Percentiles rank a stretch among this genome's conserved stretches.
These are phyloP conservation scores for Thamnophis sirtalis DNA, from an alignment of 2,113 vertebrate species.

Conservation along the genomic window DNA sequence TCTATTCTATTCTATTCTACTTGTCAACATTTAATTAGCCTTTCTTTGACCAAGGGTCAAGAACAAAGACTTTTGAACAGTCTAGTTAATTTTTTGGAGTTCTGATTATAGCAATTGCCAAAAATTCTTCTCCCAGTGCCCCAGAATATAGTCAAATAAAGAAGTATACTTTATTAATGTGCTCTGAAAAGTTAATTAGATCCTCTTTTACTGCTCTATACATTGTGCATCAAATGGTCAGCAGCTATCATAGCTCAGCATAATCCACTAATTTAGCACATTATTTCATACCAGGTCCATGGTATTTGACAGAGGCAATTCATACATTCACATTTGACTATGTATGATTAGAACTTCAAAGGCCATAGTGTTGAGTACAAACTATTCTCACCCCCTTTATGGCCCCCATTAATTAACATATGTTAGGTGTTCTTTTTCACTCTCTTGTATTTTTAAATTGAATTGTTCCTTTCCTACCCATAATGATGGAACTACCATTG, in stretches of 20 bases:
- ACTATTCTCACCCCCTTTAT: background rate
- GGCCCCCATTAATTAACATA: background rate
- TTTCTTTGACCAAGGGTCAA: no score
- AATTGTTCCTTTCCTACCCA: background rate
- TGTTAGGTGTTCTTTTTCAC: background rate
- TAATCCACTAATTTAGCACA: background rate
- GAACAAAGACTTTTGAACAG: no score
- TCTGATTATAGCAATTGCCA: no score
- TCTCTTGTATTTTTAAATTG: background rate
- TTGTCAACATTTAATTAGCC: no score
- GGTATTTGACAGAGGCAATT: background rate
- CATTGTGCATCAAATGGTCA: background rate
- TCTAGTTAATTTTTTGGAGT: no score
- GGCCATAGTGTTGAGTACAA: background rate
- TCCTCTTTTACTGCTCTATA: background rate
- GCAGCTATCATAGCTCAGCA: background rate
- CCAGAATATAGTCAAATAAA: background rate
- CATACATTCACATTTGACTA: background rate
- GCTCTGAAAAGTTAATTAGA: background rate
- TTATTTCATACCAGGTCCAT: background rate
- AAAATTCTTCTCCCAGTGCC: background rate
- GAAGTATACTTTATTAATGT: background rate
- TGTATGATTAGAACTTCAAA: background rate
- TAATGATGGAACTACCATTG: background rate
- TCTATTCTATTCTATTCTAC: no score